Conservation (phyloP, 2,888 invertebrate species). For the Ligdia adustata region DNA sequence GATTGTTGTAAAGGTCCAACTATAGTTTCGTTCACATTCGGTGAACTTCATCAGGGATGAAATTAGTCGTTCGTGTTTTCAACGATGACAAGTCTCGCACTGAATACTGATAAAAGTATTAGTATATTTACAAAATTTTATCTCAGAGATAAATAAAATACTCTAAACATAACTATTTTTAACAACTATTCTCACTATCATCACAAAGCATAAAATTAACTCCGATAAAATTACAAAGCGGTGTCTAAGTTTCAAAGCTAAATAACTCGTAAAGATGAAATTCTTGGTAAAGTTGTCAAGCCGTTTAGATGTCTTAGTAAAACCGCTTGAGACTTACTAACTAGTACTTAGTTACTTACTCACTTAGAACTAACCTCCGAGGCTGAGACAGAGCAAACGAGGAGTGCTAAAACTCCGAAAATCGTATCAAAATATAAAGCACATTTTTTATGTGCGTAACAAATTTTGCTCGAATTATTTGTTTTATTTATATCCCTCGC, state of each 20-base stretch:
- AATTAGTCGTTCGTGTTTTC: too few species aligned
- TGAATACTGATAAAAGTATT: too few species aligned
- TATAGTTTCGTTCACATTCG: too few species aligned
- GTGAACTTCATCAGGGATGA: too few species aligned
- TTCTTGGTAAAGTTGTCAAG: constrained; percentile 7
- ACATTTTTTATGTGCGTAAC: too few species aligned
- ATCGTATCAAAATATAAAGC: too few species aligned
- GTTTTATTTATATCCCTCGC: too few species aligned
- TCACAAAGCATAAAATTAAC: background rate
- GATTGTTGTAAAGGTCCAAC: too few species aligned
- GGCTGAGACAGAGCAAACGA: background rate
- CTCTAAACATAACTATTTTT: background rate
- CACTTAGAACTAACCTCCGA: background rate
- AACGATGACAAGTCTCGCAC: too few species aligned
- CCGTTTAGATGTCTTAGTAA: constrained; percentile 11
- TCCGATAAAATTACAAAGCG: background rate
- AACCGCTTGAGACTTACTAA: constrained; percentile 10
- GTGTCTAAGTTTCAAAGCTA: constrained; percentile 6
- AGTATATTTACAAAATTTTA: too few species aligned
- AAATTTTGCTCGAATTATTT: too few species aligned
- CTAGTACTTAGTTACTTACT: constrained; percentile 6
- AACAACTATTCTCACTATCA: background rate
- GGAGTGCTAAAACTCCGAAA: too few species aligned
- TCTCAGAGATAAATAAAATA: background rate
- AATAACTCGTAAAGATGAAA: constrained; percentile 7